These are phyloP conservation scores for Mormoops blainvillei DNA, from an alignment of 2,113 vertebrate genomes.

Conservation along the genomic window DNA sequence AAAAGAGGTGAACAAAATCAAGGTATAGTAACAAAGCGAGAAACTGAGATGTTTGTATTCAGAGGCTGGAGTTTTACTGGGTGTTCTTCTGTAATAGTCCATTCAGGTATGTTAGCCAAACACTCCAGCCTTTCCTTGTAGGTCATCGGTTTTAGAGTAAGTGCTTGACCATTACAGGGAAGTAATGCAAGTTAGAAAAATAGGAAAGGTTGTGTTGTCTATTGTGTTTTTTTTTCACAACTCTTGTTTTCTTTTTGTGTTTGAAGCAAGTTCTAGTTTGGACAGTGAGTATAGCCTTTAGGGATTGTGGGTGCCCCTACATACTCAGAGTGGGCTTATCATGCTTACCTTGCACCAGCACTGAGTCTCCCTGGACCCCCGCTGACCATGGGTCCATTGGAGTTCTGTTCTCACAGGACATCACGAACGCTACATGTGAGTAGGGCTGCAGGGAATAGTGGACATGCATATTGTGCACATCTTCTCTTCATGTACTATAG, in stretches of 20 bases:
- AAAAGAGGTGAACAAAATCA: not conserved
- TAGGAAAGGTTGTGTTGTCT: no score
- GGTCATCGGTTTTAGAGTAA: not conserved
- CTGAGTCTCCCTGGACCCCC: not conserved
- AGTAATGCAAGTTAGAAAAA: not conserved
- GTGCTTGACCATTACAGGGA: not conserved
- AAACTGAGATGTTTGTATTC: not conserved
- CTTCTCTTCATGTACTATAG: not conserved
- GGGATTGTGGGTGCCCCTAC: no score
- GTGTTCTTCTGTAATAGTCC: not conserved
- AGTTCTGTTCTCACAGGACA: not conserved
- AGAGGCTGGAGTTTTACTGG: not conserved
- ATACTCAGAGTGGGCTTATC: not conserved
- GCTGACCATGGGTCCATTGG: rapidly evolving
- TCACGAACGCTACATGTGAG: rapidly evolving
- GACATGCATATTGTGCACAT: rapidly evolving
- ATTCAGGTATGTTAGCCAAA: no score
- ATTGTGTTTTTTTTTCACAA: not conserved
- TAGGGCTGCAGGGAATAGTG: no score
- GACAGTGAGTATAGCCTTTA: rapidly evolving
- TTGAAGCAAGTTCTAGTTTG: not conserved
- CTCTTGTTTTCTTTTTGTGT: not conserved
- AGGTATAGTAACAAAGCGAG: not conserved
- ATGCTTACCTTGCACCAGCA: not conserved
- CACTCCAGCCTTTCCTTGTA: not conserved